A percentile compares a stretch with the other conserved stretches of the same genome.
Evolutionary conservation across 2,888 invertebrate genomes (phyloP).

Genomic region (Acheta domesticus): DNA sequence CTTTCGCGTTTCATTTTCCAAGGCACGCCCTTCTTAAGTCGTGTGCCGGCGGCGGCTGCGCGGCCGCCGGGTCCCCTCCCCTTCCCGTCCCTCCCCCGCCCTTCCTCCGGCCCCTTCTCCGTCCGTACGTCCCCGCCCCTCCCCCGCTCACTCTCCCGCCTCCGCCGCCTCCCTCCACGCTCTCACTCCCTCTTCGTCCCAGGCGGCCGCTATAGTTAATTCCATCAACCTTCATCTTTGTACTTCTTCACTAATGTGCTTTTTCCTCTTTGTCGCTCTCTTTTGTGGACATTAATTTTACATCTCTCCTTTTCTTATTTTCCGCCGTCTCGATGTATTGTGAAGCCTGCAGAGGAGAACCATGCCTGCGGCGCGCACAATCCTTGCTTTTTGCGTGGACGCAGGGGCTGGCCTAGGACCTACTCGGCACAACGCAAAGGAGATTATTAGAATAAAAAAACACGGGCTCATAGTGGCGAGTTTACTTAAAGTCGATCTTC

Average conservation of each 20-base stretch:
- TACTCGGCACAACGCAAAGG: neutral
- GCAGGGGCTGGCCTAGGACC: neutral
- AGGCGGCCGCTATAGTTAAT: slow-evolving; percentile 29
- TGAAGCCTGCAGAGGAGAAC: neutral
- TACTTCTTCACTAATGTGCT: slow-evolving; percentile 26
- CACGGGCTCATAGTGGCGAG: no score
- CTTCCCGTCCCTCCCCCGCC: neutral
- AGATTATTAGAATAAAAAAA: neutral
- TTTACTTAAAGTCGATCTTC: no score
- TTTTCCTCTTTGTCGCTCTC: slow-evolving; percentile 22
- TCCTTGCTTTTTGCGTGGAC: neutral
- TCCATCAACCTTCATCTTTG: slow-evolving; percentile 28
- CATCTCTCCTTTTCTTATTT: slow-evolving; percentile 22
- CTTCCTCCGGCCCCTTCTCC: slow-evolving; percentile 3
- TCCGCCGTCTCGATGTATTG: slow-evolving; percentile 24
- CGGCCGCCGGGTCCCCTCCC: neutral
- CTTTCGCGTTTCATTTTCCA: slow-evolving; percentile 20
- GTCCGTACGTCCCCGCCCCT: neutral
- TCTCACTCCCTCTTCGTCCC: slow-evolving; percentile 18
- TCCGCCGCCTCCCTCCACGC: neutral
- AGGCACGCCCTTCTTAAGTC: slow-evolving; percentile 4
- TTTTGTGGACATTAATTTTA: neutral
- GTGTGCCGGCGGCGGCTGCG: no score
- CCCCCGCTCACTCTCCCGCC: neutral
- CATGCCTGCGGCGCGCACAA: slow-evolving; percentile 20